These are phyloP conservation scores for Caenorhabditis sp. DNA, from an alignment of 2,888 invertebrate species.

Conservation along the genomic window DNA sequence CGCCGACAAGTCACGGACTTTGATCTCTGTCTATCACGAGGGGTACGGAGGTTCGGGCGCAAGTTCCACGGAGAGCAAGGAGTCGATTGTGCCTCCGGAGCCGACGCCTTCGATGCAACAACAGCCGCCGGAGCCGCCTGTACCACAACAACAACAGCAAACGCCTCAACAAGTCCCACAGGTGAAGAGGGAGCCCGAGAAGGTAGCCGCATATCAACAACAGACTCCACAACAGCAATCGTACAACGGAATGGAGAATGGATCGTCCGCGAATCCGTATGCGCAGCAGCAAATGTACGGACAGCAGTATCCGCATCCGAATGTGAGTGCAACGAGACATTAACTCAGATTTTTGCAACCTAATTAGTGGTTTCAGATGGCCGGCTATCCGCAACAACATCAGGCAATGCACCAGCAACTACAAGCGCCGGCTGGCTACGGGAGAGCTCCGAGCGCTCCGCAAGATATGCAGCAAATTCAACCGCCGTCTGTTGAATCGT, in stretches of 20 bases:
- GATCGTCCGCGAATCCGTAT: conserved; percentile 28
- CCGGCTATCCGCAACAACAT: too few species aligned
- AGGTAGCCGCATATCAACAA: conserved; percentile 12
- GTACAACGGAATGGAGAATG: conserved; percentile 34
- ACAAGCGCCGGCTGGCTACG: too few species aligned
- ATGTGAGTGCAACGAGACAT: too few species aligned
- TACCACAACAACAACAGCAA: conserved; percentile 3
- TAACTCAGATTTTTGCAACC: too few species aligned
- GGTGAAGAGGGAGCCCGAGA: conserved; percentile 35
- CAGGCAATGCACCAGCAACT: too few species aligned
- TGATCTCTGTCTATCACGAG: conserved; percentile 77
- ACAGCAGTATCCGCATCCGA: conserved; percentile 31
- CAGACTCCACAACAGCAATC: neutral
- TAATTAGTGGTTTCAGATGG: too few species aligned
- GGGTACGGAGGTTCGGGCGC: conserved; percentile 59
- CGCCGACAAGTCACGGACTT: conserved; percentile 72
- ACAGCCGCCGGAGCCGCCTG: neutral
- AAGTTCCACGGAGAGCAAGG: conserved; percentile 58
- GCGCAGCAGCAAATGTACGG: conserved; percentile 33
- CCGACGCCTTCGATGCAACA: conserved; percentile 68
- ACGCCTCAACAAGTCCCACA: conserved; percentile 13
- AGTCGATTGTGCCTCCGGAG: conserved; percentile 76
- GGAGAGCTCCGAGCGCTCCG: too few species aligned
- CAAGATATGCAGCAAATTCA: too few species aligned
- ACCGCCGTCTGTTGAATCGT: too few species aligned